Base-by-base conservation (phyloP, 2,888 invertebrate genomes). In the Invenusta paracnida region DNA sequence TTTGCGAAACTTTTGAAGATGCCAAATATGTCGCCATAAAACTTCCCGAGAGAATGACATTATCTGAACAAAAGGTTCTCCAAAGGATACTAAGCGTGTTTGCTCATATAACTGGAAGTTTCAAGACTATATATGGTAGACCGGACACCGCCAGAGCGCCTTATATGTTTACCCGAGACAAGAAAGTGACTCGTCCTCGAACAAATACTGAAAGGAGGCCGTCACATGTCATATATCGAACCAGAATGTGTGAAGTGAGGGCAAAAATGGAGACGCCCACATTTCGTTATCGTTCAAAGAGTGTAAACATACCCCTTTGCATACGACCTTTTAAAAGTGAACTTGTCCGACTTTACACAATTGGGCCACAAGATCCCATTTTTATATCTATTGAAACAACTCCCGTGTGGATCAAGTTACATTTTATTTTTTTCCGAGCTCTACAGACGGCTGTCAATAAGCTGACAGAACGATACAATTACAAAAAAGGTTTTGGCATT, bases 1-100 rank as follows among this genome's bases (percentile, higher is more conserved):
- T 82, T 82, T 82, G 29, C 5, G 29, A 82, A 82, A 48, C 48
- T 48, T 82, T 82, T n/a, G 82, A 82, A 82, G 29, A 29, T n/a
- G 29, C 82, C n/a, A 82, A 29, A 17, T 82, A 29, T 82, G 82
- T 82, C 2, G 82, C 29, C 28, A 82, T 82, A 27, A 82, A 82
- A 82, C 30, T 82, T 2, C 82, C 82, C 5, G 82, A 29, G 5
- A 82, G 29, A 5, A 82, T 82, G 82, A 82, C 82, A 2, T 27
- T 29, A n/a, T 25, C 27, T 2, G 82, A 82, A 2, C 23, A 82
- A 29, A 82, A 82, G 82, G 29, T 29, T 29, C n/a, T 82, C 5
- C 28, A 82, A 29, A 82, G 29, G 2, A n/a, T 29, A n/a, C 28
- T 82, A 25, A 29, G 29, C 11, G 82, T 82, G 11, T 82, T 82